phyloP scores from a whole-genome alignment of 2,113 vertebrate genomes.

The Labrus mixtus region DNA sequence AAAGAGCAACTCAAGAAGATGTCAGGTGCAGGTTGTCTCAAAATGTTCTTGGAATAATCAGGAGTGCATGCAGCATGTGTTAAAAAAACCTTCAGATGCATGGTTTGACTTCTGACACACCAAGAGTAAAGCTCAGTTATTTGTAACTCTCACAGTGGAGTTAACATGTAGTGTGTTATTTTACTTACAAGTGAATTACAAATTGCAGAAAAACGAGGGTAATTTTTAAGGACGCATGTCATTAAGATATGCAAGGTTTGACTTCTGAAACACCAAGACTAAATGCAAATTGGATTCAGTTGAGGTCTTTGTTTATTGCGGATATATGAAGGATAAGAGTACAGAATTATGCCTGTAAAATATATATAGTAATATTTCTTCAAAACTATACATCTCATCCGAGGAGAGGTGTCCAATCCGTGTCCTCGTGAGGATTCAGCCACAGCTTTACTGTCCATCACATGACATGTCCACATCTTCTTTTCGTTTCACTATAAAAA shows the following conservation, averaged over 20 bases:
- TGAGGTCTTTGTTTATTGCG: conserved; percentile 46
- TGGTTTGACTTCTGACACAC: not conserved
- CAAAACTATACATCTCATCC: conserved; percentile 19
- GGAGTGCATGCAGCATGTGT: too few species aligned
- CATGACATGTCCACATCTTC: not conserved
- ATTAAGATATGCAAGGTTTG: not conserved
- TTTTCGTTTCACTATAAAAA: not conserved
- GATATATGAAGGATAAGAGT: conserved; percentile 18
- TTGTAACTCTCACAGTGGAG: too few species aligned
- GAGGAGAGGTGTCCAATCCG: not conserved
- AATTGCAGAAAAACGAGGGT: too few species aligned
- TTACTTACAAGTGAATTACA: too few species aligned
- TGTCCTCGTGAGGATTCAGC: conserved; percentile 9
- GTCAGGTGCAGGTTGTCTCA: too few species aligned
- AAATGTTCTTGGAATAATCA: too few species aligned
- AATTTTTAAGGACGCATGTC: too few species aligned
- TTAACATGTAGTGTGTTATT: too few species aligned
- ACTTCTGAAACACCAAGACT: conserved; percentile 1
- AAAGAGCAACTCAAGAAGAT: too few species aligned
- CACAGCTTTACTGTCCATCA: not conserved
- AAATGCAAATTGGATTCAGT: not conserved
- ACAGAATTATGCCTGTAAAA: conserved; percentile 17
- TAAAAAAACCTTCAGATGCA: not conserved
- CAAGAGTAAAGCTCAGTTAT: not conserved
- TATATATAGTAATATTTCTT: not conserved